Evolutionary conservation across 2,797 vertebrate species (phyloP), one percentile per base, ranked within the genome.

Genomic region (Sparidentex hasta): DNA sequence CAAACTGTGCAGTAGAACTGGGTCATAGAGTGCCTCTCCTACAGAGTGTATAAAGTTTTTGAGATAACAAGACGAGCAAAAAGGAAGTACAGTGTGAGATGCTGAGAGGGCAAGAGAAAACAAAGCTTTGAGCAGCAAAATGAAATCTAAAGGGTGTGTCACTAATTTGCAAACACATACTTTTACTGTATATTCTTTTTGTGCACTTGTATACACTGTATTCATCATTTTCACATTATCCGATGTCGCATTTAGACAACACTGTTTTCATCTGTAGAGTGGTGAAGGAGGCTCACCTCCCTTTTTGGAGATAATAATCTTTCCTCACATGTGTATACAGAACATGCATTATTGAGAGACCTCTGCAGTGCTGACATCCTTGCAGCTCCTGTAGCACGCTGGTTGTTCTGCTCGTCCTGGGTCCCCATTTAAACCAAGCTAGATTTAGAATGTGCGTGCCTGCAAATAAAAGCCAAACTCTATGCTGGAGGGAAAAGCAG

Each of bases 291-390:
- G 48, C 52, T 69, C 21, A 66, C 55, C 74, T 85, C 67, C 50
- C 56, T 74, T 69, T 80, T 71, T 78, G 12, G 70, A 83, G 82
- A 85, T 79, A 82, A 81, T 82, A 84, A 77, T 91, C 58, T 71
- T 77, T 78, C 74, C 70, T 81, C 80, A 69, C 59, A 25, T 75
- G 80, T 85, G 83, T 90, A 88, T 85, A 89, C 81, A 88, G 71
- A 83, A 74, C 80, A 94, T 90, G 82, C 84, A 92, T 90, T 90
- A 91, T 88, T 88, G 76, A 92, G 87, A 90, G 82, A 82, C 65
- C 84, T 83, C 80, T 83, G 86, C 86, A 75, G 78, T 51, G 48
- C 76, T 66, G 75, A 85, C 78, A 83, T 89, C 87, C 82, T 78
- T 83, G 75, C 76, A 80, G 78, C 74, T 83, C 78, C 65, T 68